Conservation (phyloP, 92 coral and sea anemone genomes). For the Desmophyllum pertusum region DNA sequence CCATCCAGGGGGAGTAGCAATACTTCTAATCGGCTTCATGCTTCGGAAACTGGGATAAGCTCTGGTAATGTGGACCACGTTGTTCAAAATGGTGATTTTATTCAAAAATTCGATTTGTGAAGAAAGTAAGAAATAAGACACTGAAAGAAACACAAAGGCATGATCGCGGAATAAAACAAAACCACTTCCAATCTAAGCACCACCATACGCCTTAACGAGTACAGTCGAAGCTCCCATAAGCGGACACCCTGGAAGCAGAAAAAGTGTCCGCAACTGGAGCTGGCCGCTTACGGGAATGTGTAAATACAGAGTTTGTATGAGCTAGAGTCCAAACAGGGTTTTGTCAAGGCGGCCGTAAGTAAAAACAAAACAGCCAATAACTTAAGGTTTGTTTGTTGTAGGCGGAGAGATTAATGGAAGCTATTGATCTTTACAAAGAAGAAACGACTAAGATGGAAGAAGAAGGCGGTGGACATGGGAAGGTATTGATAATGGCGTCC, state of each 20-base stretch:
- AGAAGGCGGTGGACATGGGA: conserved; percentile 17
- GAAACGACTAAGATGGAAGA: conserved; percentile 80
- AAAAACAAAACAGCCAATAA: neutral
- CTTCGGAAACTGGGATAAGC: no score
- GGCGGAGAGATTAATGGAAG: conserved; percentile 98
- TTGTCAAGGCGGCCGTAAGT: no score
- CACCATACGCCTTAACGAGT: neutral
- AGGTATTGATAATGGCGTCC: conserved; percentile 16
- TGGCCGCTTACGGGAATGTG: no score
- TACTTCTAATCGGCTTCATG: no score
- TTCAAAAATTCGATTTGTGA: neutral
- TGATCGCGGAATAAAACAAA: neutral
- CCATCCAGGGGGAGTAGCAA: no score
- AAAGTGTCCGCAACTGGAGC: no score
- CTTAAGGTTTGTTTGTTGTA: neutral
- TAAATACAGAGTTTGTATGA: no score
- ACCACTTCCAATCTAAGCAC: neutral
- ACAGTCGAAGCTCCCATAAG: no score
- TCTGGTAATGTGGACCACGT: no score
- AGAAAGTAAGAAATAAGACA: neutral
- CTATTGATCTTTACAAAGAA: conserved; percentile 88
- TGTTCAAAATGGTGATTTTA: no score
- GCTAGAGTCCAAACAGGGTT: neutral
- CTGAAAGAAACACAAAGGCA: neutral
- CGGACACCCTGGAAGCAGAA: no score